These are phyloP conservation scores for Pagetopsis macropterus DNA, from an alignment of 2,797 vertebrate genomes.

Conservation along the genomic window DNA sequence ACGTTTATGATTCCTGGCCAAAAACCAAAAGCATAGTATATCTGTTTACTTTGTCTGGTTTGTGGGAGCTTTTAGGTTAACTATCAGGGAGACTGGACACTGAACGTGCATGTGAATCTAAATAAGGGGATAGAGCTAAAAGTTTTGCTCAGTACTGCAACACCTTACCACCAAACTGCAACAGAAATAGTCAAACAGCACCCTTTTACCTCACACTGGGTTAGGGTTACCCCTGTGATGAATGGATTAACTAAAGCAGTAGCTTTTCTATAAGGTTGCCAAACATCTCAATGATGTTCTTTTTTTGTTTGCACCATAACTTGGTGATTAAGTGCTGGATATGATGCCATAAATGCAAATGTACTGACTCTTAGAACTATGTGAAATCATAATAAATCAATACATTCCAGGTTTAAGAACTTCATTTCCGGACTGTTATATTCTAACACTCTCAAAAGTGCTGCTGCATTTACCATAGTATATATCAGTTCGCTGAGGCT, in stretches of 20 bases:
- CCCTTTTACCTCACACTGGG: neutral
- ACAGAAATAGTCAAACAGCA: neutral
- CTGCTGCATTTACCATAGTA: neutral
- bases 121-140: constrained; percentile 5
- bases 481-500: neutral
- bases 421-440: neutral
- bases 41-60: neutral
- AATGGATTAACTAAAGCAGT: constrained; percentile 6
- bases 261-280: constrained; percentile 4
- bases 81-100: constrained; percentile 20
- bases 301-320: constrained; percentile 12
- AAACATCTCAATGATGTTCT: neutral
- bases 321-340: constrained; percentile 33
- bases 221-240: neutral
- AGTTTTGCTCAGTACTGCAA: constrained; percentile 5
- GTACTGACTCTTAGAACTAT: constrained; percentile 15
- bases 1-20: neutral
- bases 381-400: constrained; percentile 28
- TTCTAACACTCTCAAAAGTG: neutral
- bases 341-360: constrained; percentile 10
- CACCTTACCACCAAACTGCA: neutral
- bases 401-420: constrained; percentile 21
- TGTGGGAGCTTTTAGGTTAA: neutral
- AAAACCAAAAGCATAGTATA: neutral
- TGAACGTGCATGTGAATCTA: constrained; percentile 36